Percentiles rank a stretch among this genome's conserved stretches.
Conservation (phyloP, 2,797 vertebrate genomes). For the Hydrolagus colliei region DNA sequence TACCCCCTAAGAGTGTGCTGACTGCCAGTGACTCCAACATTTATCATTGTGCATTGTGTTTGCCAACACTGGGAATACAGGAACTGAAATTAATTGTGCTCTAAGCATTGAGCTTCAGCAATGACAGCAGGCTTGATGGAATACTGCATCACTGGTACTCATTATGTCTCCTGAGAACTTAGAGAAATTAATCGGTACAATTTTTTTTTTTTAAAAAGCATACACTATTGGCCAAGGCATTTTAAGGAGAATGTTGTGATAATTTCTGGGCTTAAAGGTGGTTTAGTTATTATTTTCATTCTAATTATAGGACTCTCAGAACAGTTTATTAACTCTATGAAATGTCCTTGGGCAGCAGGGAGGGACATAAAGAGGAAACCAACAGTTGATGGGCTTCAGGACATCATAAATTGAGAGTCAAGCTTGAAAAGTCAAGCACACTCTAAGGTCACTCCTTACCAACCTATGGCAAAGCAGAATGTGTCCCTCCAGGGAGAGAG, state of each 20-base stretch:
- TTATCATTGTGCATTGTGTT: constrained; percentile 30
- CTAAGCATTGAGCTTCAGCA: constrained; percentile 24
- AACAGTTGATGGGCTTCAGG: background rate
- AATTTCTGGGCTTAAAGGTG: constrained; percentile 28
- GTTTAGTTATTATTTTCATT: constrained; percentile 14
- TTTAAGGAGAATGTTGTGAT: background rate
- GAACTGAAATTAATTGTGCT: constrained; percentile 32
- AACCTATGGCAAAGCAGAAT: too few relatives aligned
- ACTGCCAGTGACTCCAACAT: constrained; percentile 29
- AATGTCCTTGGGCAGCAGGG: background rate
- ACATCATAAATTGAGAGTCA: background rate
- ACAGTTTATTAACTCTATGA: constrained; percentile 10
- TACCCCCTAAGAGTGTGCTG: constrained; percentile 21
- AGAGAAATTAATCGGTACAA: constrained; percentile 26
- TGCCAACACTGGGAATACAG: constrained; percentile 32
- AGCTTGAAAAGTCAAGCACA: too few relatives aligned
- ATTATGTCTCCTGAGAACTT: constrained; percentile 23
- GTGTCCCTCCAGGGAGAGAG: too few relatives aligned
- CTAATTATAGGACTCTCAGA: constrained; percentile 18
- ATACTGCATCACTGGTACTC: constrained; percentile 12
- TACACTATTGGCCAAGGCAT: background rate
- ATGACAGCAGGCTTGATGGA: constrained; percentile 29
- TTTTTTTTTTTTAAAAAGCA: too few relatives aligned
- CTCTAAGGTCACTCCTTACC: too few relatives aligned
- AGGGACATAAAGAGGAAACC: background rate